These are phyloP conservation scores for Planococcus citri DNA, from an alignment of 1,140 invertebrate genomes.

Conservation along the genomic window DNA sequence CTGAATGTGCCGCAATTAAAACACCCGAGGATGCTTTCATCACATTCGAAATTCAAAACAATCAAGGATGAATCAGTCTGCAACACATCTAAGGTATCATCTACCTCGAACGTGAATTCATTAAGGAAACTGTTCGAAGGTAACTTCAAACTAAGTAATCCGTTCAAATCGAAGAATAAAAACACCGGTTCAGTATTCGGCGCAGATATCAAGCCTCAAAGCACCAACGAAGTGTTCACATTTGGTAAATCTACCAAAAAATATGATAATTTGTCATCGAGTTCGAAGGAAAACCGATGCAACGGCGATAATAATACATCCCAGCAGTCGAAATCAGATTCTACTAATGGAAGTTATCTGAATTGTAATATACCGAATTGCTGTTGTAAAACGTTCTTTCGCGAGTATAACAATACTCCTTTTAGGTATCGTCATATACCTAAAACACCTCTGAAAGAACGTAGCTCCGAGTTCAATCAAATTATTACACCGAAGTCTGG, in stretches of 20 bases:
- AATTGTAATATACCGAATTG: constrained; percentile 3
- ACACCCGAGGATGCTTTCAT: neutral
- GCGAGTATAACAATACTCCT: neutral
- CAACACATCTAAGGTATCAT: neutral
- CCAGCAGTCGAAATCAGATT: neutral
- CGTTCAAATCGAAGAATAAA: constrained; percentile 1
- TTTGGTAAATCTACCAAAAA: neutral
- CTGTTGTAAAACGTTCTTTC: constrained; percentile 10
- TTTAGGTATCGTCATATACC: neutral
- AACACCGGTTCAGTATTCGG: neutral
- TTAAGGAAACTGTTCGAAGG: neutral
- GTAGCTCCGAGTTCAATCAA: neutral
- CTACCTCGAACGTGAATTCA: neutral
- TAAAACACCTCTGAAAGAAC: neutral
- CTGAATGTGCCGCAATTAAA: neutral
- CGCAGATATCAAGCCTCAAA: neutral
- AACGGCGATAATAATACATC: neutral
- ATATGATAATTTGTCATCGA: neutral
- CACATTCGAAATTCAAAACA: neutral
- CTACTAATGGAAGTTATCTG: neutral
- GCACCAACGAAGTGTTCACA: neutral
- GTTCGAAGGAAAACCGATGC: neutral
- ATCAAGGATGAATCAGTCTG: neutral
- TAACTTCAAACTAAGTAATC: neutral
- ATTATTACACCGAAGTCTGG: neutral